phyloP scores from a whole-genome alignment of 2,888 invertebrate genomes.

The Cephus pulcher region DNA sequence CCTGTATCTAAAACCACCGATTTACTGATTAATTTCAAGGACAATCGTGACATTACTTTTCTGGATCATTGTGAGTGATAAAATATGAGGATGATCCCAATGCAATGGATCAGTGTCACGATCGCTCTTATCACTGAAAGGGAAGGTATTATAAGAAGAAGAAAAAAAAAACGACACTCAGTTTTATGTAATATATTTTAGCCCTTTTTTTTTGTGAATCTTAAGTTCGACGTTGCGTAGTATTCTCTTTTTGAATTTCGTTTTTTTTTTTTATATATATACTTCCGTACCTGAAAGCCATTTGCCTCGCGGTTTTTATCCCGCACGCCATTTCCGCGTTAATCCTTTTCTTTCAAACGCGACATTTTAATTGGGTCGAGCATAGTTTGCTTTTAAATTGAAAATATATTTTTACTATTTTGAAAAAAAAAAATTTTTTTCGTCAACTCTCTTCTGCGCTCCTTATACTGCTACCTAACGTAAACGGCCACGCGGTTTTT shows the following conservation, averaged over 20 bases:
- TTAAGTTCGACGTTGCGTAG: background rate
- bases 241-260: background rate
- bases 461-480: background rate
- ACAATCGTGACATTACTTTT: background rate
- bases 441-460: background rate
- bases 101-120: background rate
- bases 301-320: constrained; percentile 19
- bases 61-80: background rate
- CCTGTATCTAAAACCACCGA: background rate
- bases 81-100: background rate
- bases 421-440: background rate
- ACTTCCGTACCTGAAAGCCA: constrained; percentile 44
- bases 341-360: background rate
- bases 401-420: background rate
- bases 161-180: background rate
- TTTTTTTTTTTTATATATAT: constrained; percentile 32
- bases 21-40: background rate
- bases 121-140: background rate
- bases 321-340: background rate
- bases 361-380: background rate
- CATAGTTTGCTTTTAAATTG: background rate
- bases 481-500: background rate
- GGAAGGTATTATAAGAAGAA: background rate
- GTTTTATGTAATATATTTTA: background rate
- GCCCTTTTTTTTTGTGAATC: background rate